Percentiles rank a stretch among this genome's conserved stretches.
phyloP scores from a whole-genome alignment of 2,888 invertebrate genomes.

The Tetragonula carbonaria region DNA sequence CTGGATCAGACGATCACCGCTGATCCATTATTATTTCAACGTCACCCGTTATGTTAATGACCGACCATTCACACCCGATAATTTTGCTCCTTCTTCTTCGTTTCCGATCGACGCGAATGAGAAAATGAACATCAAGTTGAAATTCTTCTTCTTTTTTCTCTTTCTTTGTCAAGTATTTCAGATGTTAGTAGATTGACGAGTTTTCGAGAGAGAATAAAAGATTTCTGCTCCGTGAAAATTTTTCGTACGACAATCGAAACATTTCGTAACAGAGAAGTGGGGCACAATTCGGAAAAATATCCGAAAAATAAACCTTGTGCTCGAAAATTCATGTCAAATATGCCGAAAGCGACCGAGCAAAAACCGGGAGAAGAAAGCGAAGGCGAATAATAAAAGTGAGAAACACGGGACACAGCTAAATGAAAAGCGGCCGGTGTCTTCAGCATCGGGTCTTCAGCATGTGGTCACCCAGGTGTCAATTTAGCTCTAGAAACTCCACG shows the following conservation, averaged over 20 bases:
- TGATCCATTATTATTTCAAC: constrained; percentile 1
- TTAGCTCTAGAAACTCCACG: constrained; percentile 59
- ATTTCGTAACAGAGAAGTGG: no score
- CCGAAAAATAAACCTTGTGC: no score
- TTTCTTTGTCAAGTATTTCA: background rate
- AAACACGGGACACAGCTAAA: constrained; percentile 36
- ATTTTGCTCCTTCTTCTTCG: background rate
- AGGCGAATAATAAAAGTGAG: constrained; percentile 25
- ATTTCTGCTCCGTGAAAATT: no score
- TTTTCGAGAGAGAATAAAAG: no score
- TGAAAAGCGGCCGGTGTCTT: constrained; percentile 44
- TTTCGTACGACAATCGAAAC: no score
- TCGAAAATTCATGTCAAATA: no score
- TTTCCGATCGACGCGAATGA: background rate
- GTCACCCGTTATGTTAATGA: constrained; percentile 12
- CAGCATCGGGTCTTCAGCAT: constrained; percentile 72
- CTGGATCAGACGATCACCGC: background rate
- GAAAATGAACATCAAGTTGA: background rate
- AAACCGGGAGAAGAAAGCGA: no score
- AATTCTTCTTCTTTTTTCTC: background rate
- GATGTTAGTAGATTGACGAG: no score
- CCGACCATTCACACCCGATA: no score
- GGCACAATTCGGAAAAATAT: no score
- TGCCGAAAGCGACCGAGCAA: no score
- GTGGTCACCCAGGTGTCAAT: constrained; percentile 79